phyloP scores from a whole-genome alignment of 2,888 invertebrate genomes.

The Eupithecia abbreviata region DNA sequence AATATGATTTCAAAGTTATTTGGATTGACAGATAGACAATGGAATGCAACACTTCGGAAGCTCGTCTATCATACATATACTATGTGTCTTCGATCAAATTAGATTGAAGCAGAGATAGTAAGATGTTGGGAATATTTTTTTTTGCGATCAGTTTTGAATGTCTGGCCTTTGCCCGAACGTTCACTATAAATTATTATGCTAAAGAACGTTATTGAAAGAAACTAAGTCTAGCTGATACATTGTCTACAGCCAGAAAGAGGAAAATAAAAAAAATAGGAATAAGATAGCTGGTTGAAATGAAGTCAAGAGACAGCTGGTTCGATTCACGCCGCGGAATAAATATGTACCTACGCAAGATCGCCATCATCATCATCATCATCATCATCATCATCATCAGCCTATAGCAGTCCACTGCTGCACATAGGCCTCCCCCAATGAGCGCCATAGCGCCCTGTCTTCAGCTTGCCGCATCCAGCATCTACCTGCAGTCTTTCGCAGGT shows the following conservation, averaged over 20 bases:
- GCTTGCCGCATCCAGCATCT: too few relatives aligned
- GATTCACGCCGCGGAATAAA: not conserved
- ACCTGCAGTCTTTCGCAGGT: too few relatives aligned
- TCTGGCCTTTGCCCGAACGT: not conserved
- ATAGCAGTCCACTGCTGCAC: too few relatives aligned
- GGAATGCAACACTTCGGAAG: constrained; percentile 62
- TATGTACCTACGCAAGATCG: not conserved
- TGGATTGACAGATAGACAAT: constrained; percentile 66
- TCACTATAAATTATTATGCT: not conserved
- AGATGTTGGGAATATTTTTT: constrained; percentile 33
- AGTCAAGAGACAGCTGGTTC: not conserved
- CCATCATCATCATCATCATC: too few relatives aligned
- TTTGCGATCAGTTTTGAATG: not conserved
- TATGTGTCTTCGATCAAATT: constrained; percentile 69
- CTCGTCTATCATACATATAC: constrained; percentile 71
- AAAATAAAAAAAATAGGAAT: not conserved
- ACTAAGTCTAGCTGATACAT: not conserved
- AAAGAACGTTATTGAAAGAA: not conserved
- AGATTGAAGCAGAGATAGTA: constrained; percentile 65
- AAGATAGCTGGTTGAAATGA: not conserved
- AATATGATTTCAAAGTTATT: constrained; percentile 30
- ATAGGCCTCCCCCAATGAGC: too few relatives aligned
- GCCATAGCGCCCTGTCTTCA: too few relatives aligned
- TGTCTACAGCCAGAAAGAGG: not conserved
- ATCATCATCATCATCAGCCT: too few relatives aligned